A percentile compares a stretch with the other conserved stretches of the same genome.
Evolutionary conservation across 1,140 invertebrate species (phyloP).

Genomic region (Acromyrmex charruanus): DNA sequence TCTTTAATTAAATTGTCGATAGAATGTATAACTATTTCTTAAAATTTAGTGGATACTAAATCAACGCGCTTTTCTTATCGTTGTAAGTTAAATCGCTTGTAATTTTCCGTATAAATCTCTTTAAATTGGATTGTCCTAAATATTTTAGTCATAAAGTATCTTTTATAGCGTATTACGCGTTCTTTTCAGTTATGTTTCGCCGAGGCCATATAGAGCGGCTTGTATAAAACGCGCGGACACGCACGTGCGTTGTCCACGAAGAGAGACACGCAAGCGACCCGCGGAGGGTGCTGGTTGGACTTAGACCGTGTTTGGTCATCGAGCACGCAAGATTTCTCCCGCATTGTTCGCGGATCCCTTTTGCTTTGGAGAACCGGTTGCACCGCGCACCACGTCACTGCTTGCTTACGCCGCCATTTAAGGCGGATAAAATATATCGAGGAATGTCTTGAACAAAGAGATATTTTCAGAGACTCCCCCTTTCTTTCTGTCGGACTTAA

Average conservation of each 20-base stretch:
- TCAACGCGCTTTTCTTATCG: neutral
- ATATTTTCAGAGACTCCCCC: constrained; percentile 57
- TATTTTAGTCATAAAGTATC: constrained; percentile 18
- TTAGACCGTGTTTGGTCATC: constrained; percentile 67
- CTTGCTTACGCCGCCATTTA: constrained; percentile 66
- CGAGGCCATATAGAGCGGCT: constrained; percentile 44
- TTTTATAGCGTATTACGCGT: constrained; percentile 21
- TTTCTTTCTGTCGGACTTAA: neutral
- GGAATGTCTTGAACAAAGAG: constrained; percentile 62
- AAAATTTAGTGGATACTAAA: neutral
- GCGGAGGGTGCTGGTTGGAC: constrained; percentile 25
- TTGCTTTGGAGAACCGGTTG: constrained; percentile 70
- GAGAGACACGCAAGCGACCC: constrained; percentile 13
- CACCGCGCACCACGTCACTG: constrained; percentile 64
- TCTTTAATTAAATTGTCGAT: neutral
- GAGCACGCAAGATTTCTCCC: constrained; percentile 65
- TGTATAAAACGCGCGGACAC: constrained; percentile 23
- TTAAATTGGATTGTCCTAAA: neutral
- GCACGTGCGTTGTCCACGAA: constrained; percentile 51
- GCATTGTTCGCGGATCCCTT: constrained; percentile 69
- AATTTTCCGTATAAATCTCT: neutral
- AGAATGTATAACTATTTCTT: neutral
- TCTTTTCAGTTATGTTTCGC: constrained; percentile 4
- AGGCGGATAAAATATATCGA: constrained; percentile 70
- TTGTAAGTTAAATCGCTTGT: neutral